Percentiles rank a stretch among this genome's conserved stretches.
Evolutionary conservation across 2,888 invertebrate genomes (phyloP).

Genomic region (Tachina lurida): DNA sequence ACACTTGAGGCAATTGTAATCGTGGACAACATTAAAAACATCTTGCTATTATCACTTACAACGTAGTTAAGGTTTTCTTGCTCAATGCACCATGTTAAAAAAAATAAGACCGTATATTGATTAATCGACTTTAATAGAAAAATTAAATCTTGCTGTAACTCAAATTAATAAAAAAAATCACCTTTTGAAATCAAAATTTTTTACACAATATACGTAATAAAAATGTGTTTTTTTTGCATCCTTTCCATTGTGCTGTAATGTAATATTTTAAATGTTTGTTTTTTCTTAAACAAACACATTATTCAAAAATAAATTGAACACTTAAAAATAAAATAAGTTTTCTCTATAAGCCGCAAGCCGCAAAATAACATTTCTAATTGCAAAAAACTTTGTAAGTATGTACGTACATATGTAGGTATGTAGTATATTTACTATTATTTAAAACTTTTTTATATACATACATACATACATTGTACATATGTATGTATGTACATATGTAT

Average conservation of each 20-base stretch:
- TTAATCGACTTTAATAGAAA: too few relatives aligned
- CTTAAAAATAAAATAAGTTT: constrained; percentile 25
- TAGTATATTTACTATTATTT: too few relatives aligned
- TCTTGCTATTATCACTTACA: too few relatives aligned
- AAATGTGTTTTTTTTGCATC: not conserved
- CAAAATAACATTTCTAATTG: constrained; percentile 4
- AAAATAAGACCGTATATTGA: too few relatives aligned
- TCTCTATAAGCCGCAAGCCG: constrained; percentile 52
- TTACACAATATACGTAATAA: not conserved
- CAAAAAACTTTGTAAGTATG: not conserved
- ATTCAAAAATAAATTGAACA: constrained; percentile 21
- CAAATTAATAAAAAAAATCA: not conserved
- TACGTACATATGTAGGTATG: not conserved
- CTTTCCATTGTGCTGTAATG: not conserved
- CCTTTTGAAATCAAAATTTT: constrained; percentile 5
- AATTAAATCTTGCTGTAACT: too few relatives aligned
- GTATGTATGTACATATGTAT: not conserved
- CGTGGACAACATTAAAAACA: too few relatives aligned
- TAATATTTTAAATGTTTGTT: not conserved
- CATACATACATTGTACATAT: too few relatives aligned
- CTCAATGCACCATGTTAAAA: too few relatives aligned
- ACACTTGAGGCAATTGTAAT: too few relatives aligned
- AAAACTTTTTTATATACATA: too few relatives aligned
- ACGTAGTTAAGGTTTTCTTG: too few relatives aligned
- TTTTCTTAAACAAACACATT: not conserved